Evolutionary conservation across 2,113 vertebrate genomes (phyloP).

Genomic region (Podiceps cristatus): DNA sequence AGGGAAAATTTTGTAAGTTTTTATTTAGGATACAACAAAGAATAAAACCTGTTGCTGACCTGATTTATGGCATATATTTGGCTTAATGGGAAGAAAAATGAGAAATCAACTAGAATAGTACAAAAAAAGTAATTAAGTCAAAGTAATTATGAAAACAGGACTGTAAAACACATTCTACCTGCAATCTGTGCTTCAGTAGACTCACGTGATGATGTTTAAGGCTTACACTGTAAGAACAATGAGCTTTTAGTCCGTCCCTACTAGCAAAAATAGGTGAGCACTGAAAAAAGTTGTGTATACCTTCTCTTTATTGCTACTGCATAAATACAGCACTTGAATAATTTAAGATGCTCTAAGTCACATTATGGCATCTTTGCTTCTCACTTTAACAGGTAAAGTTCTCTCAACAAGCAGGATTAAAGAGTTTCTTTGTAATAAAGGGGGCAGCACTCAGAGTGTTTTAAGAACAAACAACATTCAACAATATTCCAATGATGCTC

Average conservation of each 20-base stretch:
- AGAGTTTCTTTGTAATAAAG: background rate
- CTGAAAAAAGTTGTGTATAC: background rate
- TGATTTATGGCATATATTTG: background rate
- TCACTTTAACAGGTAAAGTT: background rate
- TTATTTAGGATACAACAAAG: background rate
- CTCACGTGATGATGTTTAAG: background rate
- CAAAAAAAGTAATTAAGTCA: background rate
- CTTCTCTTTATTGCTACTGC: background rate
- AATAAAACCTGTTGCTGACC: background rate
- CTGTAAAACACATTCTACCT: background rate
- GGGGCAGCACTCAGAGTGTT: background rate
- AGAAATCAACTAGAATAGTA: background rate
- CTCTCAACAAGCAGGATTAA: background rate
- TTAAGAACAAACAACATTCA: background rate
- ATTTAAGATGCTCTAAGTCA: background rate
- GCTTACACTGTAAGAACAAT: background rate
- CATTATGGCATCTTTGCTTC: background rate
- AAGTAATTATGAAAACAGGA: background rate
- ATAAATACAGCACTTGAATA: background rate
- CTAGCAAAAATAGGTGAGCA: background rate
- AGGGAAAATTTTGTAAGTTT: background rate
- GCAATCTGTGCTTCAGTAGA: background rate
- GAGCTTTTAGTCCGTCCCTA: background rate
- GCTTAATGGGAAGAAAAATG: background rate
- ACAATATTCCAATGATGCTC: background rate